Conservation (phyloP, 2,888 invertebrate species). For the Rhagophthalmus giganteus region DNA sequence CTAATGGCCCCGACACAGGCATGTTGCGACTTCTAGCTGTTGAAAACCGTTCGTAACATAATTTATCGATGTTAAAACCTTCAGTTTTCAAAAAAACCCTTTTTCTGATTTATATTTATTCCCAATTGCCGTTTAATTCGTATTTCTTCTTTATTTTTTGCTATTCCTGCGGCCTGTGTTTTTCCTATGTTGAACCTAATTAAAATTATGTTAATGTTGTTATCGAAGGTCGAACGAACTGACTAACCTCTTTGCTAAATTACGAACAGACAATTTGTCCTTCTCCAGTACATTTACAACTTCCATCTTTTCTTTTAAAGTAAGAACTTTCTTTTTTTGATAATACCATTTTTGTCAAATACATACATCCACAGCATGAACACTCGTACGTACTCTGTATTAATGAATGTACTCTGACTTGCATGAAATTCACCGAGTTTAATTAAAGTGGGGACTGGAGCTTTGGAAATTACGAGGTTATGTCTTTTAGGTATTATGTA, state of each 20-base stretch:
- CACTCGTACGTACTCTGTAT: too few species aligned
- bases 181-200: conserved; percentile 1
- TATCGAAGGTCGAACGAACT: too few species aligned
- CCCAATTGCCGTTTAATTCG: conserved; percentile 1
- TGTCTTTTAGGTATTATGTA: background rate
- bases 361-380: background rate
- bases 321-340: background rate
- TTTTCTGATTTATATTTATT: background rate
- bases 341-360: background rate
- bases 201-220: too few species aligned
- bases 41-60: too few species aligned
- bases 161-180: conserved; percentile 1
- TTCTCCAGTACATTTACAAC: background rate
- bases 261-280: background rate
- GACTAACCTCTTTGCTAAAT: background rate
- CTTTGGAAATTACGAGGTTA: background rate
- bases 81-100: background rate
- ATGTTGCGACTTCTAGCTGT: too few species aligned
- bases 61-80: too few species aligned
- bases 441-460: too few species aligned
- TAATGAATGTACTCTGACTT: too few species aligned
- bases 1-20: too few species aligned
- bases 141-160: background rate
- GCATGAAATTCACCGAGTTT: too few species aligned
- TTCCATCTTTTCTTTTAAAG: background rate